Base-by-base conservation (phyloP, 1,140 invertebrate genomes). In the Diorhabda elongata region DNA sequence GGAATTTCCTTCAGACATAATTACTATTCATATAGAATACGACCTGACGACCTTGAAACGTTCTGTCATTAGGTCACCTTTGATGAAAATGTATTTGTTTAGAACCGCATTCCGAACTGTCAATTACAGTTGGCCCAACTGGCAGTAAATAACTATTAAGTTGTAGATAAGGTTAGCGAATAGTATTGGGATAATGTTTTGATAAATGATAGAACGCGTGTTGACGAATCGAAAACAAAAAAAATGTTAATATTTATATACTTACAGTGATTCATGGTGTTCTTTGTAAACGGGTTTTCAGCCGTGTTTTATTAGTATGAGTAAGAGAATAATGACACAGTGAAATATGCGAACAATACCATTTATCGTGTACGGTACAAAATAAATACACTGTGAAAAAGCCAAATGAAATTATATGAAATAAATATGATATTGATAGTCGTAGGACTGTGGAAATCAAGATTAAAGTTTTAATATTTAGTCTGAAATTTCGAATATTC, bases 61-160 rank as follows among this genome's bases (percentile, higher is more conserved):
- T 64, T 64, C 63, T 44, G 52, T 64, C 63, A 56, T 26, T 64
- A 42, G 63, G 63, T 64, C 63, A 64, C 63, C 63, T 64, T 64
- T 44, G 44, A 26, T 41, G 63, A 26, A 26, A 44, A 5, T 56
- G 3, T 26, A 26, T 26, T 26, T 26, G 26, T 26, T 26, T 26
- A 52, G 6, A 52, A 52, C 5, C 47, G 6, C 47, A 8, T n/a
- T 52, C 47, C 6, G 47, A 52, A 52, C 47, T 52, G n/a, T 6
- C 2, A 52, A 52, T 52, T 52, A 52, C 47, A 52, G 47, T n/a
- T 8, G 47, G n/a, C 47, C 47, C n/a, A n/a, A 8, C n/a, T 8
- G n/a, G n/a, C 6, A 6, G n/a, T 52, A 8, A 3, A 52, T 4
- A 8, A 52, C 6, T 52, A 4, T 52, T 6, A 52, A 8, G 6